phyloP scores from a whole-genome alignment of 2,113 vertebrate genomes.

The Vicugna pacos region DNA sequence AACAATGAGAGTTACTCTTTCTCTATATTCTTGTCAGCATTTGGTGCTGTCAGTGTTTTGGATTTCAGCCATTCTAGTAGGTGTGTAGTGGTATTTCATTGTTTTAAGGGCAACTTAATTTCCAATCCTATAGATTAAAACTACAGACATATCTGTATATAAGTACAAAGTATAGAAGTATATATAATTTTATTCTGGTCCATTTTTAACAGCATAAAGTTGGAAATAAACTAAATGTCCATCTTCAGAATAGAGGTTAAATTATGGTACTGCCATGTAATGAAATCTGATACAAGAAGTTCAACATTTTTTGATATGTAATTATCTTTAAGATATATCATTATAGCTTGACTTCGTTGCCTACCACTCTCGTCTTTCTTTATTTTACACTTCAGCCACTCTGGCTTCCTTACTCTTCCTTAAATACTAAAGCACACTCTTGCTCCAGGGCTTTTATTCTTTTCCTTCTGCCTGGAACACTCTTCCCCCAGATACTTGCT shows the following conservation, averaged over 20 bases:
- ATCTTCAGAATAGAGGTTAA: neutral
- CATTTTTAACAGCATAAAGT: constrained; percentile 11
- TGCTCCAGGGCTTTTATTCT: neutral
- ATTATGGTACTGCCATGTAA: neutral
- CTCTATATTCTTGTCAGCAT: neutral
- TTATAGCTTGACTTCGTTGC: neutral
- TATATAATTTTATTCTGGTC: neutral
- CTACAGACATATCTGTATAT: neutral
- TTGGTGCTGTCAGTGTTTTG: constrained; percentile 14
- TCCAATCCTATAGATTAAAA: constrained; percentile 21
- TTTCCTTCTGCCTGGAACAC: neutral
- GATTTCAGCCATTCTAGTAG: neutral
- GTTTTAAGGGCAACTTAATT: constrained; percentile 24
- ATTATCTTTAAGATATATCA: neutral
- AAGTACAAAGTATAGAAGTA: neutral
- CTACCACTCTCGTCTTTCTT: neutral
- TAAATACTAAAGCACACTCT: neutral
- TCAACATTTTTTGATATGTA: neutral
- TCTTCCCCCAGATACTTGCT: neutral
- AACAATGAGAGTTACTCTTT: neutral
- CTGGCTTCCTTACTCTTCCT: neutral
- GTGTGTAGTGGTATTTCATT: neutral
- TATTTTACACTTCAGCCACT: neutral
- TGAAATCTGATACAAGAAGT: neutral
- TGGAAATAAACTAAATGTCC: constrained; percentile 1